These are phyloP conservation scores for Hemiprocne comata DNA, from an alignment of 2,113 vertebrate species.

Conservation along the genomic window DNA sequence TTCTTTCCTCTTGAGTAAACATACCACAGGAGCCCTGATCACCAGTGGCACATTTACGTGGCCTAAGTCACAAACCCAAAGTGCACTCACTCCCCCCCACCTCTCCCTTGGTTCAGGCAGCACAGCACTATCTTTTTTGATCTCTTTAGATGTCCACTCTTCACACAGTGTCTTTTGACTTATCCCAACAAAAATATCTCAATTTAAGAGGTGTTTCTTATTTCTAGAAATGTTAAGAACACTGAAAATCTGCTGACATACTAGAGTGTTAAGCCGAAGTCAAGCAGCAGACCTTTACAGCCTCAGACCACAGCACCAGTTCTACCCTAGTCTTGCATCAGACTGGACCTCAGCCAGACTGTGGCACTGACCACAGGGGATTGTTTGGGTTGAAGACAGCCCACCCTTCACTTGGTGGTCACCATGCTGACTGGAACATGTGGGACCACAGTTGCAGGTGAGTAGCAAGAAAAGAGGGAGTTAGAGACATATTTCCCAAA, in stretches of 20 bases:
- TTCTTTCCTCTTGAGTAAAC: neutral
- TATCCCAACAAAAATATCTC: neutral
- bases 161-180: neutral
- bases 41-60: neutral
- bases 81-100: neutral
- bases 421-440: neutral
- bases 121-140: neutral
- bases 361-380: neutral
- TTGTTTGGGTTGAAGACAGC: neutral
- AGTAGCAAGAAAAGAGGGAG: neutral
- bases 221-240: neutral
- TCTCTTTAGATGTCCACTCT: neutral
- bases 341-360: neutral
- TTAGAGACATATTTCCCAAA: neutral
- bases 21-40: neutral
- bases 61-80: neutral
- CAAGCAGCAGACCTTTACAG: neutral
- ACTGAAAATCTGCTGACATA: neutral
- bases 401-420: neutral
- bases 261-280: neutral
- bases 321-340: neutral
- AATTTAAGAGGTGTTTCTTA: neutral
- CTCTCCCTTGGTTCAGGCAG: neutral
- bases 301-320: neutral
- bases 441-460: neutral